Evolutionary conservation across 1,140 invertebrate genomes (phyloP).

Genomic region (Philotrypesis tridentata): DNA sequence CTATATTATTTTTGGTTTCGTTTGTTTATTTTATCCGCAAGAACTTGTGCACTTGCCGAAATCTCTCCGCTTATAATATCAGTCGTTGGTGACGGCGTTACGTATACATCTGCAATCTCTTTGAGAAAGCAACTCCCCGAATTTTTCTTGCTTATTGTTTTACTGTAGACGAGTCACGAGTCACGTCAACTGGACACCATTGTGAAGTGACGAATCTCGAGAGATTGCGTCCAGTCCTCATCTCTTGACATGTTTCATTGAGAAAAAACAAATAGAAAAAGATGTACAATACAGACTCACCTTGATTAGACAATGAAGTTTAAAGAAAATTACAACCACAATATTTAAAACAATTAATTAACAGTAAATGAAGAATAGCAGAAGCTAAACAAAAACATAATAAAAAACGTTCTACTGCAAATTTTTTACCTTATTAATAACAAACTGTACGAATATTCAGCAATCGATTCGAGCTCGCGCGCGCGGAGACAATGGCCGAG

Average conservation of each 20-base stretch:
- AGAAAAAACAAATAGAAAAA: background rate
- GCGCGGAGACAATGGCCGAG: background rate
- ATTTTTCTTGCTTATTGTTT: background rate
- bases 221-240: background rate
- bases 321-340: slow-evolving; percentile 4
- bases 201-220: background rate
- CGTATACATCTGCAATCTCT: background rate
- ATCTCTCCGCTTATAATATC: slow-evolving; percentile 29
- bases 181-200: background rate
- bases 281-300: background rate
- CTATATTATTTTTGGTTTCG: slow-evolving; percentile 22
- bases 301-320: slow-evolving; percentile 7
- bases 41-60: background rate
- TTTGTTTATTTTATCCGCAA: background rate
- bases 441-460: slow-evolving; percentile 63
- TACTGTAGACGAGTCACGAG: background rate
- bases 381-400: slow-evolving; percentile 20
- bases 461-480: slow-evolving; percentile 30
- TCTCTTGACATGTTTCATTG: slow-evolving; percentile 3
- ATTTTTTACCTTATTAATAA: slow-evolving; percentile 68
- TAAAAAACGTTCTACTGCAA: slow-evolving; percentile 72
- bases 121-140: background rate
- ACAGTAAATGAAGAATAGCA: background rate
- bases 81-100: slow-evolving; percentile 14
- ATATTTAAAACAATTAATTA: background rate